phyloP scores from a whole-genome alignment of 64 coral and sea anemone genomes.

The Hydrozoanthus tunicans region DNA sequence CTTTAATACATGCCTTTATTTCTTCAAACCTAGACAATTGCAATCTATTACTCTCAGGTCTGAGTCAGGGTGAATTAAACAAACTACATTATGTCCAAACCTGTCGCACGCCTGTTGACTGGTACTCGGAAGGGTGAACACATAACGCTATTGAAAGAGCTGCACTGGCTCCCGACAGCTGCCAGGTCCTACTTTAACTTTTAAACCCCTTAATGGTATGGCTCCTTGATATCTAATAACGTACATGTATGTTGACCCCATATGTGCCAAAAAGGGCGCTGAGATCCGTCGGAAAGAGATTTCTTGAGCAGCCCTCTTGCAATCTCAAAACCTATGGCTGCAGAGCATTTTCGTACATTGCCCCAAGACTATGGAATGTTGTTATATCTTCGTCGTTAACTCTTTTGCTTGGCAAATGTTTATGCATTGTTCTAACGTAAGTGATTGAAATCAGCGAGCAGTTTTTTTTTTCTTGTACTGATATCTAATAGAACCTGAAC shows the following conservation, averaged over 20 bases:
- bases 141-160: too few species aligned
- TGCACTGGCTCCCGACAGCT: too few species aligned
- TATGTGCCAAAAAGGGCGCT: neutral
- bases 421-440: too few species aligned
- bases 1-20: neutral
- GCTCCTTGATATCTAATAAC: neutral
- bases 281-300: slow-evolving; percentile 1
- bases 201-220: neutral
- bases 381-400: too few species aligned
- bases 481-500: neutral
- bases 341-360: too few species aligned
- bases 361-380: too few species aligned
- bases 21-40: neutral
- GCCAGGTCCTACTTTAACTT: neutral
- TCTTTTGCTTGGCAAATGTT: too few species aligned
- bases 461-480: too few species aligned
- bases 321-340: neutral
- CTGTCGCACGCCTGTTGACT: neutral
- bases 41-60: neutral
- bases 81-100: neutral
- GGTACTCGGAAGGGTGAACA: neutral
- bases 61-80: neutral
- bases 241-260: neutral
- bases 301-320: slow-evolving; percentile 35
- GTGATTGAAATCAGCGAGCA: neutral